A percentile compares a stretch with the other conserved stretches of the same genome.
These are phyloP conservation scores for Tridacna crocea DNA, from an alignment of 2,888 invertebrate genomes.

Conservation along the genomic window DNA sequence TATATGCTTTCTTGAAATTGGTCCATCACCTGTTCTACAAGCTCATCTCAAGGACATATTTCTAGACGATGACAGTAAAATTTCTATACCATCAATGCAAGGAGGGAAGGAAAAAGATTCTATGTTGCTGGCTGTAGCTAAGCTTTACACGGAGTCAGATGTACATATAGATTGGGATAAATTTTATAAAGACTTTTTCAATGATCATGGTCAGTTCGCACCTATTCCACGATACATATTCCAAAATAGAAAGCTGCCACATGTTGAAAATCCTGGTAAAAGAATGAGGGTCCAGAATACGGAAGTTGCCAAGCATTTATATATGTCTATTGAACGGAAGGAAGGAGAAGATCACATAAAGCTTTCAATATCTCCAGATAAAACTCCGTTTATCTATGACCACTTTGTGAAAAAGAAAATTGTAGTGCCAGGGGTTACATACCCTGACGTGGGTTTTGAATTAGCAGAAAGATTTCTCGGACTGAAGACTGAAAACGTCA, in stretches of 20 bases:
- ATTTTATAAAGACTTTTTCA: no score
- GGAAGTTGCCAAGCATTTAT: no score
- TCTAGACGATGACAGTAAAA: not conserved
- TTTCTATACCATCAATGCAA: not conserved
- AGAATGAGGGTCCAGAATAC: no score
- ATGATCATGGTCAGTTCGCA: no score
- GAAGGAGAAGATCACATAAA: not conserved
- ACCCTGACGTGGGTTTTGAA: slow-evolving; percentile 57
- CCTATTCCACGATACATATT: no score
- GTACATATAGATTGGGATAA: no score
- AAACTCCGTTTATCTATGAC: slow-evolving; percentile 59
- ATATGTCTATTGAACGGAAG: no score
- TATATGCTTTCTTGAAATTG: slow-evolving; percentile 70
- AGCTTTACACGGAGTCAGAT: no score
- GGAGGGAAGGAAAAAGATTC: not conserved
- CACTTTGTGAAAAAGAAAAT: slow-evolving; percentile 55
- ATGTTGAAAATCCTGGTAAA: no score
- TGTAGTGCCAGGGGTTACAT: slow-evolving; percentile 61
- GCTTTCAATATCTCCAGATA: slow-evolving; percentile 26
- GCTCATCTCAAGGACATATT: slow-evolving; percentile 58
- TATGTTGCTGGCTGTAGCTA: not conserved
- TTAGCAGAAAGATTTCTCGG: slow-evolving; percentile 30
- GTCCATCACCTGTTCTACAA: slow-evolving; percentile 68
- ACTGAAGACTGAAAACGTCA: not conserved
- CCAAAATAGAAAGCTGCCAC: no score